phyloP scores from a whole-genome alignment of 2,888 invertebrate species.

The Hydraecia micacea region DNA sequence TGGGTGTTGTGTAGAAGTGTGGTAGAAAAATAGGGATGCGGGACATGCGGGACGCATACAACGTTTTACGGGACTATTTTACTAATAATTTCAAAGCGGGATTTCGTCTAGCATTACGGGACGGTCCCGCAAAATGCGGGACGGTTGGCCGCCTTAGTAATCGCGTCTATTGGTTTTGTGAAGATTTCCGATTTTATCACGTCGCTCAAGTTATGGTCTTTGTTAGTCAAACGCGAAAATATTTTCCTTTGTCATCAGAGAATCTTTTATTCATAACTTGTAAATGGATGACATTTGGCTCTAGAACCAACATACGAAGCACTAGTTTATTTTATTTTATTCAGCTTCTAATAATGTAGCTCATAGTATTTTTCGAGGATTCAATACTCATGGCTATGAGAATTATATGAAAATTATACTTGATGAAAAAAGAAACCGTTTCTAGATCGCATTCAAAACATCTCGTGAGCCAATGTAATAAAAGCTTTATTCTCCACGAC shows the following conservation, averaged over 20 bases:
- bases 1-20: too few relatives aligned
- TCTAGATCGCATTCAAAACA: constrained; percentile 21
- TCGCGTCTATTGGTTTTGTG: constrained; percentile 72
- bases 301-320: constrained; percentile 3
- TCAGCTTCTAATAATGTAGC: neutral
- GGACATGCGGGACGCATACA: too few relatives aligned
- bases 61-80: too few relatives aligned
- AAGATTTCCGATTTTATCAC: constrained; percentile 55
- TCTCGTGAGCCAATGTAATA: constrained; percentile 29
- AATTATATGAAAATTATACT: neutral
- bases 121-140: too few relatives aligned
- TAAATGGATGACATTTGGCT: constrained; percentile 31
- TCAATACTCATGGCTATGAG: neutral
- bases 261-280: constrained; percentile 45
- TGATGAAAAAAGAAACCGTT: constrained; percentile 1
- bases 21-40: too few relatives aligned
- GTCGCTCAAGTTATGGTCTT: constrained; percentile 42
- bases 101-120: too few relatives aligned
- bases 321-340: constrained; percentile 35
- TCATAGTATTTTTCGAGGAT: constrained; percentile 1
- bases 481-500: constrained; percentile 27
- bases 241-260: constrained; percentile 30
- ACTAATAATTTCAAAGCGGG: too few relatives aligned
- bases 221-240: constrained; percentile 41
- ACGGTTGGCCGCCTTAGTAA: too few relatives aligned